These are phyloP conservation scores for Rhodeus uyekii DNA, from an alignment of 2,797 vertebrate species.

Conservation along the genomic window DNA sequence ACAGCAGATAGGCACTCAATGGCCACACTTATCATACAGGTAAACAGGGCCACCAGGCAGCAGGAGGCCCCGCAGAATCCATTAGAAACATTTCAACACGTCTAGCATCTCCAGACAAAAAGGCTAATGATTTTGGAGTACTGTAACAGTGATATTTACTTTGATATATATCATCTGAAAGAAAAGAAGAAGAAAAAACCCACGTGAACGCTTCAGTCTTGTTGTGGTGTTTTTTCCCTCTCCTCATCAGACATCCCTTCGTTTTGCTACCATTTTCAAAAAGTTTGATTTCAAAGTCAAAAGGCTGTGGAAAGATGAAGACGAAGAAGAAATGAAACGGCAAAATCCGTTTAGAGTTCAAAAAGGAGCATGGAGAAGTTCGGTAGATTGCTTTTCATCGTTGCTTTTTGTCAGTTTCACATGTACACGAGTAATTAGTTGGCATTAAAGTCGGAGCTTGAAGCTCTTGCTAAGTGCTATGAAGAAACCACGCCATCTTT, in stretches of 20 bases:
- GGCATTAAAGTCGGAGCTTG: slow-evolving; percentile 72
- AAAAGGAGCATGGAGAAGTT: slow-evolving; percentile 71
- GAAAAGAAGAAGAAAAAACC: slow-evolving; percentile 24
- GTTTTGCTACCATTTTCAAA: slow-evolving; percentile 77
- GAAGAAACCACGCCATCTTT: slow-evolving; percentile 68
- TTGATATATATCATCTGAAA: slow-evolving; percentile 64
- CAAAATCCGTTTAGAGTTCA: slow-evolving; percentile 68
- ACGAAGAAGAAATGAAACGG: slow-evolving; percentile 32
- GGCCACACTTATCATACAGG: slow-evolving; percentile 77
- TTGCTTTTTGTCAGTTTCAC: slow-evolving; percentile 67
- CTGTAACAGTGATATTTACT: slow-evolving; percentile 81
- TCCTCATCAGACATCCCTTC: slow-evolving; percentile 65
- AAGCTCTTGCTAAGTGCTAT: slow-evolving; percentile 80
- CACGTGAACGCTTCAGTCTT: slow-evolving; percentile 61
- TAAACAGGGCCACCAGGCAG: slow-evolving; percentile 71
- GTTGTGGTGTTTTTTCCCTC: slow-evolving; percentile 38
- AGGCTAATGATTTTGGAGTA: slow-evolving; percentile 74
- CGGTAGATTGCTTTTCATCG: slow-evolving; percentile 72
- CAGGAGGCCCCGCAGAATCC: slow-evolving; percentile 42
- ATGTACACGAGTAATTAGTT: slow-evolving; percentile 69
- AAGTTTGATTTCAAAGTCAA: slow-evolving; percentile 70
- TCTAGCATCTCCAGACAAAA: slow-evolving; percentile 69
- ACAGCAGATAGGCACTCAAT: slow-evolving; percentile 83
- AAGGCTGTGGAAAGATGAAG: slow-evolving; percentile 60
- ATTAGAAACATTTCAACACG: slow-evolving; percentile 55